phyloP scores from a whole-genome alignment of 2,797 vertebrate species.

The Sus cebifrons region DNA sequence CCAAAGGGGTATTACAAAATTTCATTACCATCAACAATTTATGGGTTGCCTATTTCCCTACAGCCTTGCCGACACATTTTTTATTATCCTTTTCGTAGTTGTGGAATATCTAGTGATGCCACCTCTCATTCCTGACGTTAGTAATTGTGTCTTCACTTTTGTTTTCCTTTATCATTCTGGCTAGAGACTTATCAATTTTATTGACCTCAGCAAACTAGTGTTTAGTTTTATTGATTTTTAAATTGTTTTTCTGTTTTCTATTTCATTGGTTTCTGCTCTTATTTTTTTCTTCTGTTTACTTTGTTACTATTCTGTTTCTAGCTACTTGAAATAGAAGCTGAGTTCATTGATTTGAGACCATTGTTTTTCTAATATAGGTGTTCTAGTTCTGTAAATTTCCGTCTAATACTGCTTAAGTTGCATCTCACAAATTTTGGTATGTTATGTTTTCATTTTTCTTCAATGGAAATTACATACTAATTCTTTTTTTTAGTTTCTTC shows the following conservation, averaged over 20 bases:
- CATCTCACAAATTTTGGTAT: constrained; percentile 6
- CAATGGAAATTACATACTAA: constrained; percentile 11
- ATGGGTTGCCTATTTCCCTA: neutral
- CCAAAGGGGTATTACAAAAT: neutral
- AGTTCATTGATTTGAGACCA: neutral
- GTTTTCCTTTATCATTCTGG: constrained; percentile 30
- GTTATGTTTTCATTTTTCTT: neutral
- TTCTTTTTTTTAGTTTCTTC: constrained; percentile 6
- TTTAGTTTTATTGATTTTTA: constrained; percentile 5
- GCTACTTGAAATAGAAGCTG: neutral
- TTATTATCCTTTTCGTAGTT: constrained; percentile 51
- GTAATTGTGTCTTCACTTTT: constrained; percentile 19
- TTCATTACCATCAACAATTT: neutral
- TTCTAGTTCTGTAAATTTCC: neutral
- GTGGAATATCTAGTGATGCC: constrained; percentile 7
- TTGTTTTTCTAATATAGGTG: neutral
- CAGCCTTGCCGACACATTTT: neutral
- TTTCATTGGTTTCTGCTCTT: neutral
- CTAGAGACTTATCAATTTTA: neutral
- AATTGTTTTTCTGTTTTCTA: constrained; percentile 6
- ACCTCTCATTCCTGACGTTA: constrained; percentile 16
- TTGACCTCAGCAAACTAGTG: neutral
- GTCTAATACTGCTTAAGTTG: neutral
- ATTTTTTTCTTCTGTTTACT: constrained; percentile 12
- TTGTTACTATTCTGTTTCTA: neutral